Evolutionary conservation across 92 coral and sea anemone species (phyloP), one percentile per base, ranked within the genome.

Genomic region (Porites cylindrica): DNA sequence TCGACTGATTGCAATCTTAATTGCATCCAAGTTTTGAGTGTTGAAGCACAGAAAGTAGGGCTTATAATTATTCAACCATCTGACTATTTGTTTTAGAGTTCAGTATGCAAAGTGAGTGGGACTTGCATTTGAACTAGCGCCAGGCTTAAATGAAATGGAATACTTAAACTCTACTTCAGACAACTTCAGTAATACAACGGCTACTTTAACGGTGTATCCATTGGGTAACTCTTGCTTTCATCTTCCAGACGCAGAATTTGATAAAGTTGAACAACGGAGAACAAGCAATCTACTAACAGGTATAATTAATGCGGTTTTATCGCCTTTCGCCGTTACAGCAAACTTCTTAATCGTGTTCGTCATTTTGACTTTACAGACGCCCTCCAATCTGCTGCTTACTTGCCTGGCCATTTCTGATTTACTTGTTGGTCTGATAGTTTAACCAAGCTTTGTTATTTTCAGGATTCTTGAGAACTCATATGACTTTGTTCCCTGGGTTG

Each of bases 311-410:
- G 77, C 83, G 10, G 69, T 88, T 18, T 92, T 87, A 68, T 85
- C 98, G 43, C 98, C 98, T 14, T 72, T 92, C 24, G 95, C 98
- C 4, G 92, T 94, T 9, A 73, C 74, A 43, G 90, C 91, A 17
- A 94, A 94, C 82, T 65, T 88, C 14, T 16, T 92, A 1, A 69
- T 92, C 18, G 74, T 84, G 8, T 70, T 89, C 58, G 90, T 92
- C 66, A 62, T 94, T 53, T 90, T 60, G 61, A 77, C 78, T 13
- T 85, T 94, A 12, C 85, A 94, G 2, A 76, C 89, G 14, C 95
- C 98, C 17, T 90, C 98, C 32, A 94, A 91, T 24, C 59, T 94
- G 13, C 85, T 94, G 6, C 90, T 94, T 1, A 92, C 91, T 1
- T 82, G 94, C 77, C 73, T 92, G 2, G 95, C 98, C 8, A 21